Evolutionary conservation across 2,113 vertebrate genomes (phyloP).

Genomic region (Phyllostomus hastatus): DNA sequence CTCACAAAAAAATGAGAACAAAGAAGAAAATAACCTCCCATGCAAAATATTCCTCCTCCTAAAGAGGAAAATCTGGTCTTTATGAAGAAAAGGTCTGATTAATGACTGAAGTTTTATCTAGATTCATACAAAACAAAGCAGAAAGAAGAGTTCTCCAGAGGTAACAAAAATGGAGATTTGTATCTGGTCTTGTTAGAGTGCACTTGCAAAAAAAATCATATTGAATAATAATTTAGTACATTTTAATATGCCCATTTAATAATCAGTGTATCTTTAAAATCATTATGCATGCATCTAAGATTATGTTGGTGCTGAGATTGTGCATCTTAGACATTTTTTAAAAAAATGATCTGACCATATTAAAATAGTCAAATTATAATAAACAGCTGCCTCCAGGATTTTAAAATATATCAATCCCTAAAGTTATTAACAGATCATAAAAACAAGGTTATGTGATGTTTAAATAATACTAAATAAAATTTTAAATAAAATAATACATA

Average conservation of each 20-base stretch:
- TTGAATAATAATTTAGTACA: neutral
- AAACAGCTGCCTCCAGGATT: neutral
- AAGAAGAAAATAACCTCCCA: neutral
- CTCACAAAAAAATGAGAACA: neutral
- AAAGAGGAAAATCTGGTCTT: neutral
- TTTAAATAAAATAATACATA: neutral
- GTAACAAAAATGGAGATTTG: neutral
- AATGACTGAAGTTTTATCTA: neutral
- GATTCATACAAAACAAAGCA: neutral
- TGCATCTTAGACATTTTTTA: neutral
- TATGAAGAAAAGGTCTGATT: neutral
- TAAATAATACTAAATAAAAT: neutral
- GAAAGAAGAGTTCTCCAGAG: neutral
- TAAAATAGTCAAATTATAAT: conserved; percentile 6
- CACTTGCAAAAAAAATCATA: neutral
- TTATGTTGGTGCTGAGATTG: neutral
- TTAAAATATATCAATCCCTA: neutral
- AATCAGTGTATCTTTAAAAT: conserved; percentile 7
- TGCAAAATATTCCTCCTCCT: neutral
- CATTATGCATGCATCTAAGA: neutral
- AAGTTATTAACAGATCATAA: neutral
- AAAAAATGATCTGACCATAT: neutral
- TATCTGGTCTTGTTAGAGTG: neutral
- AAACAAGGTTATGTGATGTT: neutral
- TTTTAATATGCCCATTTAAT: neutral